These are phyloP conservation scores for Ochotona curzoniae DNA, from an alignment of 2,113 vertebrate genomes.

Conservation along the genomic window DNA sequence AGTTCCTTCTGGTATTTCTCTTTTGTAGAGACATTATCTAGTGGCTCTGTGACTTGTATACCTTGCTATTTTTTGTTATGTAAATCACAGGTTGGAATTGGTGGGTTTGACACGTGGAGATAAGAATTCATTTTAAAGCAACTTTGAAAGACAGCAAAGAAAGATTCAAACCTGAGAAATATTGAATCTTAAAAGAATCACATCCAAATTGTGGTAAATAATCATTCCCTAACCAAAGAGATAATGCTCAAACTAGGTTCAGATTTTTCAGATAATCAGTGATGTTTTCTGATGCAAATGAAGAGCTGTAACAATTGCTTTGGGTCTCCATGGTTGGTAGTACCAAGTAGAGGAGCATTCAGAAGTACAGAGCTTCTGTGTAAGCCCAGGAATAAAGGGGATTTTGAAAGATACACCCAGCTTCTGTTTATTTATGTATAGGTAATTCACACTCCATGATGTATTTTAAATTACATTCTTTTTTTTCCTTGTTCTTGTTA, in stretches of 20 bases:
- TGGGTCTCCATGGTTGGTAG: not conserved
- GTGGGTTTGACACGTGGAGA: not conserved
- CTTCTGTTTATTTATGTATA: conserved; percentile 15
- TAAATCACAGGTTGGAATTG: not conserved
- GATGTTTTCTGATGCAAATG: not conserved
- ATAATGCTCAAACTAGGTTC: not conserved
- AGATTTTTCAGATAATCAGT: not conserved
- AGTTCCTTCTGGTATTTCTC: not conserved
- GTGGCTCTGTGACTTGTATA: not conserved
- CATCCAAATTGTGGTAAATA: conserved; percentile 12
- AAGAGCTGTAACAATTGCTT: not conserved
- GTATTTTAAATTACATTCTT: conserved; percentile 54
- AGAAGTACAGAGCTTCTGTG: conserved; percentile 10
- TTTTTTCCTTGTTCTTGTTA: conserved; percentile 10
- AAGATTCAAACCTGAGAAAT: conserved; percentile 27
- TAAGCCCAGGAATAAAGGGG: conserved; percentile 16
- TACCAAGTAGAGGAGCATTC: not conserved
- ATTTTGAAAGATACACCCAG: not conserved
- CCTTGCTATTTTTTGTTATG: conserved; percentile 33
- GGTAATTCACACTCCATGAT: not conserved
- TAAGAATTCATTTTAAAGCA: conserved; percentile 8
- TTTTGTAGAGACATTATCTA: not conserved
- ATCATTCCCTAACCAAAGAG: conserved; percentile 49
- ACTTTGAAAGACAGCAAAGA: not conserved
- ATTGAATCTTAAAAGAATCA: conserved; percentile 5